phyloP scores from a whole-genome alignment of 2,113 vertebrate species.

The Isichthys henryi region DNA sequence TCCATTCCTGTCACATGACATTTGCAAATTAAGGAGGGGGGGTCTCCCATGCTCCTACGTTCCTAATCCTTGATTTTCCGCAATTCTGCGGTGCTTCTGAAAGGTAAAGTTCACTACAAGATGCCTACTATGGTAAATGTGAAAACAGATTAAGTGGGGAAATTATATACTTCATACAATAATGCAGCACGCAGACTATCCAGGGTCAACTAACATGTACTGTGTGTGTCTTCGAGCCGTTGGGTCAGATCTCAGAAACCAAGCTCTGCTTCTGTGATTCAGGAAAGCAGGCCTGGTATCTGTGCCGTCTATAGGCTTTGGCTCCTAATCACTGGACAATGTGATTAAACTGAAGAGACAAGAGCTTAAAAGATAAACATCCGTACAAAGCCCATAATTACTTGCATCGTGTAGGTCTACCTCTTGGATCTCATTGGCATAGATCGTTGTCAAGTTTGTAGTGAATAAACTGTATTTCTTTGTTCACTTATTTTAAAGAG shows the following conservation, averaged over 20 bases:
- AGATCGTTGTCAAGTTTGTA: not conserved
- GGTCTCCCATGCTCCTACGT: not conserved
- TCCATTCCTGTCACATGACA: not conserved
- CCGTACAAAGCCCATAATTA: not conserved
- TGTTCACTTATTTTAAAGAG: not conserved
- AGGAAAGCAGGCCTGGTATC: not conserved
- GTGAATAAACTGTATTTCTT: not conserved
- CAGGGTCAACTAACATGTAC: not conserved
- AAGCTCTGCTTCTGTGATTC: not conserved
- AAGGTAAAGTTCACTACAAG: not conserved
- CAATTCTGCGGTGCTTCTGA: not conserved
- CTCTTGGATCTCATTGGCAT: not conserved
- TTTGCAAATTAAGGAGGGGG: not conserved
- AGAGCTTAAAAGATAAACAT: not conserved
- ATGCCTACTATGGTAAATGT: not conserved
- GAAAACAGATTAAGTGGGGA: not conserved
- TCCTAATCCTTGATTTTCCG: not conserved
- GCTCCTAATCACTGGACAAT: not conserved
- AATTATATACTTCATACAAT: not conserved
- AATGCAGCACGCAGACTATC: not conserved
- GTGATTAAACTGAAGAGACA: not conserved
- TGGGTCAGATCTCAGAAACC: not conserved
- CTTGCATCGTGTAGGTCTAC: not conserved
- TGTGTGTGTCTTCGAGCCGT: not conserved
- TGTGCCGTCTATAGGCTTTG: not conserved